Percentiles rank a stretch among this genome's conserved stretches.
phyloP scores from a whole-genome alignment of 2,888 invertebrate genomes.

The Galerucella pusilla region DNA sequence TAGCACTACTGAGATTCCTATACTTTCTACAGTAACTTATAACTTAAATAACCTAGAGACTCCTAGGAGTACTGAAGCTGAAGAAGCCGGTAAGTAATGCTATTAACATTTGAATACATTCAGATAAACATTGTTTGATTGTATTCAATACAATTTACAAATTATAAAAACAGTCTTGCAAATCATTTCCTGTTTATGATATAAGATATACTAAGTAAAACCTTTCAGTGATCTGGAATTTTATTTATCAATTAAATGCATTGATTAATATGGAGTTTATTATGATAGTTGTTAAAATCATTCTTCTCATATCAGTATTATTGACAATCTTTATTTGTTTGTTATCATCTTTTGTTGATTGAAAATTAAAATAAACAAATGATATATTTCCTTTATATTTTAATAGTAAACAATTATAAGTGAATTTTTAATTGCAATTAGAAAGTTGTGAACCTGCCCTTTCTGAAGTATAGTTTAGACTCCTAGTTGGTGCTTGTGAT shows the following conservation, averaged over 20 bases:
- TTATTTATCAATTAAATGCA: background rate
- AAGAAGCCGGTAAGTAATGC: constrained; percentile 32
- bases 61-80: background rate
- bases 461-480: too few relatives aligned
- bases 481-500: too few relatives aligned
- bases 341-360: background rate
- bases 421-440: too few relatives aligned
- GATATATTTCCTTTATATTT: too few relatives aligned
- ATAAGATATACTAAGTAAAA: background rate
- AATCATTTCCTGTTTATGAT: too few relatives aligned
- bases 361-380: background rate
- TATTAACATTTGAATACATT: too few relatives aligned
- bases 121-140: too few relatives aligned
- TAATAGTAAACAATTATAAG: too few relatives aligned
- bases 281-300: background rate
- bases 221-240: background rate
- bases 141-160: too few relatives aligned
- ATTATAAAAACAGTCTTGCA: too few relatives aligned
- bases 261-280: background rate
- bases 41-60: constrained; percentile 23
- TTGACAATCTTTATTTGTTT: background rate
- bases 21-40: constrained; percentile 41
- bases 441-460: too few relatives aligned
- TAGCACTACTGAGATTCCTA: constrained; percentile 42
- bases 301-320: constrained; percentile 1